phyloP scores from a whole-genome alignment of 2,888 invertebrate species.

The Neria commutata region DNA sequence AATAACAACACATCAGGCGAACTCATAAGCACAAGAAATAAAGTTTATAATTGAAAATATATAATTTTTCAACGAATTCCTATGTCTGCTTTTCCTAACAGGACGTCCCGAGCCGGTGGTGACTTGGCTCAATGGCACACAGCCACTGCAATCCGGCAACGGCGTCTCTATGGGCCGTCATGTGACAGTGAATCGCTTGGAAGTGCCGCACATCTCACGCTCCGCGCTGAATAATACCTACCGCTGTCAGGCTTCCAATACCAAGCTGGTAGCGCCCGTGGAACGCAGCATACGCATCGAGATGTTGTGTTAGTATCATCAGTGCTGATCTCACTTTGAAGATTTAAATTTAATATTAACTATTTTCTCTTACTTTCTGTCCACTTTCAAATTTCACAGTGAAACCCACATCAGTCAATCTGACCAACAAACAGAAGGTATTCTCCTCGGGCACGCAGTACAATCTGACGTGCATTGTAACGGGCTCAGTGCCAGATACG shows the following conservation, averaged over 20 bases:
- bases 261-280: conserved; percentile 81
- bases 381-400: conserved; percentile 69
- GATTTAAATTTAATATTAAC: neutral
- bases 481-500: conserved; percentile 86
- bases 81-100: conserved; percentile 52
- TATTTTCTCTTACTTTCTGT: neutral
- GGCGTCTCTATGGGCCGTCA: conserved; percentile 74
- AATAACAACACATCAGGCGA: too few relatives aligned
- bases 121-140: conserved; percentile 81
- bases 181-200: conserved; percentile 80
- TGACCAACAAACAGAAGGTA: conserved; percentile 76
- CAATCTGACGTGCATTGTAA: conserved; percentile 79
- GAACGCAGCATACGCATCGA: conserved; percentile 84
- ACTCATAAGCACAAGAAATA: too few relatives aligned
- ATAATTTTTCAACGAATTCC: too few relatives aligned
- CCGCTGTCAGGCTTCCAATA: conserved; percentile 87
- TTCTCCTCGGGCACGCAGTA: conserved; percentile 81
- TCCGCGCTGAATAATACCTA: conserved; percentile 83
- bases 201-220: conserved; percentile 74
- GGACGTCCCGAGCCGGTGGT: conserved; percentile 85
- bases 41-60: too few relatives aligned
- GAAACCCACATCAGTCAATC: conserved; percentile 77
- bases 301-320: conserved; percentile 84
- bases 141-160: conserved; percentile 73
- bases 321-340: too few relatives aligned